phyloP scores from a whole-genome alignment of 1,140 invertebrate species.

The Pseudomyrmex gracilis region DNA sequence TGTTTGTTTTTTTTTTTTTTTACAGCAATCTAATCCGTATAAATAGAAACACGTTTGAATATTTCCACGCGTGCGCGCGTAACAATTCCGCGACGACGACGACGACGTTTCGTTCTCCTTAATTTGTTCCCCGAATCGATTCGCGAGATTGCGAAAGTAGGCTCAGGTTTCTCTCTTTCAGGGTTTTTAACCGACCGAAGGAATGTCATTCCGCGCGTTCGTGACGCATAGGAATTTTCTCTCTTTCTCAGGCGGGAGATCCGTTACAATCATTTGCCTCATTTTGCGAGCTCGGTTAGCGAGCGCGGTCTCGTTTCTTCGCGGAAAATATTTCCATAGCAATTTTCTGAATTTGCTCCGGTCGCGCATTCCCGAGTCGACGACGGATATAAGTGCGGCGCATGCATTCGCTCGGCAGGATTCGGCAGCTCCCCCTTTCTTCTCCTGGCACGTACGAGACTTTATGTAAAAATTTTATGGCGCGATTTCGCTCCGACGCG shows the following conservation, averaged over 20 bases:
- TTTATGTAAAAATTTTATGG: slow-evolving; percentile 53
- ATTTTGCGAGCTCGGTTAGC: neutral
- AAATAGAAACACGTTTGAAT: slow-evolving; percentile 49
- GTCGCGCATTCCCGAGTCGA: slow-evolving; percentile 30
- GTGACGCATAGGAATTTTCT: slow-evolving; percentile 33
- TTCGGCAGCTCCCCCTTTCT: slow-evolving; percentile 14
- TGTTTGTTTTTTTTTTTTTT: too few species aligned
- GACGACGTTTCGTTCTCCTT: too few species aligned
- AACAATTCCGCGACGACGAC: too few species aligned
- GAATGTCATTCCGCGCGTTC: slow-evolving; percentile 15
- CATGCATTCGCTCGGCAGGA: slow-evolving; percentile 18
- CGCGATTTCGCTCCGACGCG: slow-evolving; percentile 23
- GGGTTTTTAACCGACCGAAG: neutral
- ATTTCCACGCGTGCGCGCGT: neutral
- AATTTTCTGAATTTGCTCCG: slow-evolving; percentile 28
- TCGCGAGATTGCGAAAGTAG: too few species aligned
- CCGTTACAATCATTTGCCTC: slow-evolving; percentile 43
- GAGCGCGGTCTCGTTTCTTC: neutral
- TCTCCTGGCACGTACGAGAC: slow-evolving; percentile 23
- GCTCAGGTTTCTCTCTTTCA: neutral
- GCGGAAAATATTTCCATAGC: slow-evolving; percentile 23
- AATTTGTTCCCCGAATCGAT: too few species aligned
- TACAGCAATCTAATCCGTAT: slow-evolving; percentile 45
- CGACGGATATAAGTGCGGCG: slow-evolving; percentile 39
- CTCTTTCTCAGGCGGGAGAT: neutral